Conservation (phyloP, 2,797 vertebrate genomes). For the Anguilla obscura region DNA sequence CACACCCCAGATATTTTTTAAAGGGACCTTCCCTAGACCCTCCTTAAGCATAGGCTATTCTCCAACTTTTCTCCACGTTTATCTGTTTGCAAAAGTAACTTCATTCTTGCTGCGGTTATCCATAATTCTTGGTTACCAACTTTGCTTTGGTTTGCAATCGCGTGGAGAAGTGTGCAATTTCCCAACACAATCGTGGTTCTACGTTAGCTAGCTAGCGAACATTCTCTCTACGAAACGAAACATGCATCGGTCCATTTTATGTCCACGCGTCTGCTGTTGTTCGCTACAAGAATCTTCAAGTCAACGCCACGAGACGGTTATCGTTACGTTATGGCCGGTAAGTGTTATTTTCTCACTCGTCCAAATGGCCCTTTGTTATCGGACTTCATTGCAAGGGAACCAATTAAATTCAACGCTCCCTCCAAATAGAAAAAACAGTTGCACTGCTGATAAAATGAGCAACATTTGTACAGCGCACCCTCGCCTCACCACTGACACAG, state of each 20-base stretch:
- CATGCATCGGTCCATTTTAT: not conserved
- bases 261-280: not conserved
- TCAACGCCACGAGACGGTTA: conserved; percentile 1
- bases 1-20: not conserved
- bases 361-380: not conserved
- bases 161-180: not conserved
- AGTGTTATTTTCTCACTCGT: not conserved
- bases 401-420: not conserved
- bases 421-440: not conserved
- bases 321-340: not conserved
- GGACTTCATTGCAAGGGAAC: not conserved
- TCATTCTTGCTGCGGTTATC: not conserved
- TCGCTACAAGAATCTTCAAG: not conserved
- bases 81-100: not conserved
- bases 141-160: not conserved
- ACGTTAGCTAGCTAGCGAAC: not conserved
- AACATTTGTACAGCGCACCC: conserved; percentile 30
- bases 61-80: not conserved
- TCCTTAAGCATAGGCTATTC: not conserved
- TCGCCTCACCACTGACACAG: conserved; percentile 46
- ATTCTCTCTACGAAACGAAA: not conserved
- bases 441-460: not conserved
- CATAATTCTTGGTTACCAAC: not conserved
- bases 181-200: not conserved
- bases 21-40: not conserved